A percentile compares a stretch with the other conserved stretches of the same genome.
Evolutionary conservation across 2,113 vertebrate species (phyloP).

Genomic region (Mixornis gularis): DNA sequence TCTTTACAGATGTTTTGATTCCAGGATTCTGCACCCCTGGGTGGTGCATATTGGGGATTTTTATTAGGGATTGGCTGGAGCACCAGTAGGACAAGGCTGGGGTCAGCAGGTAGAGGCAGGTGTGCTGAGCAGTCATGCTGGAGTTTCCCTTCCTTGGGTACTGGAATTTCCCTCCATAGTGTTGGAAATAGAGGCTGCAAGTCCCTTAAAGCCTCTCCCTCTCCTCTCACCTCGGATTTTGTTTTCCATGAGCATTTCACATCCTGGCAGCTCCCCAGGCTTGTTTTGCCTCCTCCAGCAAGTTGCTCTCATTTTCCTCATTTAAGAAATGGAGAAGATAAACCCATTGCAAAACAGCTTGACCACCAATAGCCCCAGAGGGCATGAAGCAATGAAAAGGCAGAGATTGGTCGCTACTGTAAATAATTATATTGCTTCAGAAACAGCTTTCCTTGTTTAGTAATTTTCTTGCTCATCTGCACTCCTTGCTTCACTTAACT

Average conservation of each 20-base stretch:
- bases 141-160: neutral
- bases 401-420: neutral
- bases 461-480: neutral
- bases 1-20: fast-evolving
- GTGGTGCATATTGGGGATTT: fast-evolving
- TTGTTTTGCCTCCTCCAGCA: neutral
- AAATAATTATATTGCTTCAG: neutral
- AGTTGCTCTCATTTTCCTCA: neutral
- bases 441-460: neutral
- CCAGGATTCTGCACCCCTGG: neutral
- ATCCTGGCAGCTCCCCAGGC: neutral
- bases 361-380: neutral
- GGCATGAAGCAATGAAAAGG: neutral
- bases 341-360: constrained; percentile 11
- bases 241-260: neutral
- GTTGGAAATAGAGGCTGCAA: neutral
- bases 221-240: neutral
- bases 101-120: neutral
- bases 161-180: neutral
- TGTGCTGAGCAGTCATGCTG: neutral
- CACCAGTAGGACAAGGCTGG: neutral
- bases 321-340: neutral
- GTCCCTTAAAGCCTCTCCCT: neutral
- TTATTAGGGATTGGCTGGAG: neutral
- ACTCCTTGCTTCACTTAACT: neutral